These are phyloP conservation scores for Tetramorium alpestre DNA, from an alignment of 1,140 invertebrate genomes.

Conservation along the genomic window DNA sequence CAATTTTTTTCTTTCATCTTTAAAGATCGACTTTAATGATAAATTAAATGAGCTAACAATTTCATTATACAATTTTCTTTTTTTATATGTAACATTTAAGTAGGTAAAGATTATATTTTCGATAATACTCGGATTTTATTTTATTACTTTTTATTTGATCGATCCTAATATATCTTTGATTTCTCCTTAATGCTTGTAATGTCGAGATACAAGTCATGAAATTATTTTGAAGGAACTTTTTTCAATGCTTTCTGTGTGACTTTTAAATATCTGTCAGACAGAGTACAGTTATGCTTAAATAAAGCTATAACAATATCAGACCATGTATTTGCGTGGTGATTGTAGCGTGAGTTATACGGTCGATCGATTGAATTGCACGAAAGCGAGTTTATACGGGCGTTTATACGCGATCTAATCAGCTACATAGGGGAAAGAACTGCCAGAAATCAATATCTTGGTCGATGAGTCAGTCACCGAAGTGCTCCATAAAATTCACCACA, in stretches of 20 bases:
- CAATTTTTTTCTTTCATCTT: neutral
- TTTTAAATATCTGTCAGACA: neutral
- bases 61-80: neutral
- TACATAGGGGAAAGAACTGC: neutral
- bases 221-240: neutral
- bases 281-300: neutral
- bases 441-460: conserved; percentile 54
- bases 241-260: neutral
- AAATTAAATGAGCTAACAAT: neutral
- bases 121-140: neutral
- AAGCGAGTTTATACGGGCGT: conserved; percentile 20
- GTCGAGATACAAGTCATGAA: neutral
- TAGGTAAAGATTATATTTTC: neutral
- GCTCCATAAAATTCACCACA: conserved; percentile 2
- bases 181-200: neutral
- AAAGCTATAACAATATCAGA: neutral
- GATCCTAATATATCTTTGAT: neutral
- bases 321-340: conserved; percentile 7
- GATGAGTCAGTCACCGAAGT: conserved; percentile 36
- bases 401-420: conserved; percentile 43
- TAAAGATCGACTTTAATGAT: neutral
- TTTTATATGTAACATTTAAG: neutral
- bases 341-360: conserved; percentile 9
- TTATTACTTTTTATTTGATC: neutral
- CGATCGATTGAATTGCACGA: conserved; percentile 20